phyloP scores from a whole-genome alignment of 2,113 vertebrate species.

The Coptodon bakossiorum region DNA sequence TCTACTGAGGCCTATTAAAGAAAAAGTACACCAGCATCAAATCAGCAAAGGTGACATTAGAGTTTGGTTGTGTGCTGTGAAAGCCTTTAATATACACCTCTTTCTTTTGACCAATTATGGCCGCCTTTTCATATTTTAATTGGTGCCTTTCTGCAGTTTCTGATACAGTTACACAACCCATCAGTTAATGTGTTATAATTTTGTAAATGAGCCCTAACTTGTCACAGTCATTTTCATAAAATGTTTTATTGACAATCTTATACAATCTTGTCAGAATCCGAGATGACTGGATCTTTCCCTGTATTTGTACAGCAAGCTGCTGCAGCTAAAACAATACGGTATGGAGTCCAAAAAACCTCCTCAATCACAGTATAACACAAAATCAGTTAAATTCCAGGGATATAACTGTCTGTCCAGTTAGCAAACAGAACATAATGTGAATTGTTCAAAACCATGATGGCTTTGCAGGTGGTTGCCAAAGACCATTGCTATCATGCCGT shows the following conservation, averaged over 20 bases:
- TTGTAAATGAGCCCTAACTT: not conserved
- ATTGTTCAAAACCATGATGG: not conserved
- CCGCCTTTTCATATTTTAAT: not conserved
- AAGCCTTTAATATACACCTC: not conserved
- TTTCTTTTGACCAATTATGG: not conserved
- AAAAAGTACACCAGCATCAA: not conserved
- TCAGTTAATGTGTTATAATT: not conserved
- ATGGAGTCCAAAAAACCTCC: not conserved
- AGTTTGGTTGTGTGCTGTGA: fast-evolving
- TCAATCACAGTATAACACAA: not conserved
- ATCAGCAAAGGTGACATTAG: slow-evolving; percentile 31
- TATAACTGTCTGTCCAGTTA: not conserved
- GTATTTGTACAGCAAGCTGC: slow-evolving; percentile 78
- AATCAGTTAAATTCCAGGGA: fast-evolving
- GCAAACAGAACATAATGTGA: not conserved
- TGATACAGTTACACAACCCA: not conserved
- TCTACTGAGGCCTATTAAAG: slow-evolving; percentile 63
- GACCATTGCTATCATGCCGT: not conserved
- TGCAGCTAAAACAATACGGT: slow-evolving; percentile 75
- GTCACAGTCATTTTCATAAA: not conserved
- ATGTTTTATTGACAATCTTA: not conserved
- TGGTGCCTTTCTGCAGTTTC: not conserved
- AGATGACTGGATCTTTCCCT: slow-evolving; percentile 44
- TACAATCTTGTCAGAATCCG: not conserved
- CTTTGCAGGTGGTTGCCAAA: not conserved